A percentile compares a stretch with the other conserved stretches of the same genome.
Evolutionary conservation across 2,797 vertebrate species (phyloP).

Genomic region (Tympanoctomys barrerae): DNA sequence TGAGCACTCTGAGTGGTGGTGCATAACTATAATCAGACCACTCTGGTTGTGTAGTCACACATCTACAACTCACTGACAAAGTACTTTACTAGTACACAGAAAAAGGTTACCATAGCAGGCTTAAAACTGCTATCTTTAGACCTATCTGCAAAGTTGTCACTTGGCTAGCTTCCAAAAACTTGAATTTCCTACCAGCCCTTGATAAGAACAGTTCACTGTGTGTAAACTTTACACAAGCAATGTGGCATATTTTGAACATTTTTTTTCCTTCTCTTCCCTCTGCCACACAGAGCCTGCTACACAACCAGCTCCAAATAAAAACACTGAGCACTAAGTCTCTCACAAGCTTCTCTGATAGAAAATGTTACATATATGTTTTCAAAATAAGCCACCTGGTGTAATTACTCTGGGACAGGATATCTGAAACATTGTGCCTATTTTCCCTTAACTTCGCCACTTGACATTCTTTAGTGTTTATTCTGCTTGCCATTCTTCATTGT

Average conservation of each 20-base stretch:
- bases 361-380: background rate
- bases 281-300: background rate
- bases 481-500: background rate
- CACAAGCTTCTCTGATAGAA: background rate
- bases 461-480: background rate
- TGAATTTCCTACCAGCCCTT: background rate
- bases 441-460: background rate
- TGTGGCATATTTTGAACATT: background rate
- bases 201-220: background rate
- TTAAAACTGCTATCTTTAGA: background rate
- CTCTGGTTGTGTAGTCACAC: background rate
- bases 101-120: background rate
- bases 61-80: conserved; percentile 15
- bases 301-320: background rate
- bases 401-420: background rate
- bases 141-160: background rate
- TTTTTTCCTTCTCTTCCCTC: background rate
- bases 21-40: background rate
- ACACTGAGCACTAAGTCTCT: background rate
- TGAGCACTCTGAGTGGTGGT: background rate
- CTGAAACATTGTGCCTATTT: background rate
- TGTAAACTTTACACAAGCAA: background rate
- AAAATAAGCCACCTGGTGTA: background rate
- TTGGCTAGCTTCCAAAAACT: background rate
- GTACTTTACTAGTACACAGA: background rate